These are phyloP conservation scores for Drosophila sproati DNA, from an alignment of 1,140 invertebrate species.

Conservation along the genomic window DNA sequence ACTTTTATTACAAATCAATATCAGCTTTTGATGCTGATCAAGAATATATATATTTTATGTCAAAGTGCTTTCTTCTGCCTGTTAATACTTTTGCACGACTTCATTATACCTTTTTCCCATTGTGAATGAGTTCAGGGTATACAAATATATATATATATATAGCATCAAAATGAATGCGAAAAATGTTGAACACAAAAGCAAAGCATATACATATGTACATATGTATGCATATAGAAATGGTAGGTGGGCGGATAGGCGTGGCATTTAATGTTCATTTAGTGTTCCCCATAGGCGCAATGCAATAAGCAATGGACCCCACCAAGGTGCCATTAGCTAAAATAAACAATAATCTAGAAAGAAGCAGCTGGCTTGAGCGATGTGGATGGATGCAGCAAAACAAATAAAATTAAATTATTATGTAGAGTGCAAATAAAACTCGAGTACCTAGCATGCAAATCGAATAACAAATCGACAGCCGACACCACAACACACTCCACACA, in stretches of 20 bases:
- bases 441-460: conserved; percentile 76
- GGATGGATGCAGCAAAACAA: conserved; percentile 79
- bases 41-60: too few species aligned
- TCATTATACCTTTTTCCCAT: not conserved
- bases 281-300: conserved; percentile 68
- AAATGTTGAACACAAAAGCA: conserved; percentile 50
- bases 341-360: conserved; percentile 40
- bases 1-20: too few species aligned
- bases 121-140: conserved; percentile 12
- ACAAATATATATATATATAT: conserved; percentile 48
- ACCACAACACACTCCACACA: conserved; percentile 11
- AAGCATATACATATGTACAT: conserved; percentile 7
- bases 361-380: conserved; percentile 43
- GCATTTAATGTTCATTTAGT: conserved; percentile 57
- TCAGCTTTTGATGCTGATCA: too few species aligned
- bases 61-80: too few species aligned
- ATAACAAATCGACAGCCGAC: conserved; percentile 42
- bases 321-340: conserved; percentile 48
- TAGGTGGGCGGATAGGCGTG: conserved; percentile 49
- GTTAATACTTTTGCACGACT: too few species aligned
- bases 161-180: conserved; percentile 63
- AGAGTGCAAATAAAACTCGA: conserved; percentile 75
- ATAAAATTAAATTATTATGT: conserved; percentile 83
- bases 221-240: conserved; percentile 17
- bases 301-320: conserved; percentile 50